Base-by-base conservation (phyloP, 2,888 invertebrate species). In the Thyatira batis region DNA sequence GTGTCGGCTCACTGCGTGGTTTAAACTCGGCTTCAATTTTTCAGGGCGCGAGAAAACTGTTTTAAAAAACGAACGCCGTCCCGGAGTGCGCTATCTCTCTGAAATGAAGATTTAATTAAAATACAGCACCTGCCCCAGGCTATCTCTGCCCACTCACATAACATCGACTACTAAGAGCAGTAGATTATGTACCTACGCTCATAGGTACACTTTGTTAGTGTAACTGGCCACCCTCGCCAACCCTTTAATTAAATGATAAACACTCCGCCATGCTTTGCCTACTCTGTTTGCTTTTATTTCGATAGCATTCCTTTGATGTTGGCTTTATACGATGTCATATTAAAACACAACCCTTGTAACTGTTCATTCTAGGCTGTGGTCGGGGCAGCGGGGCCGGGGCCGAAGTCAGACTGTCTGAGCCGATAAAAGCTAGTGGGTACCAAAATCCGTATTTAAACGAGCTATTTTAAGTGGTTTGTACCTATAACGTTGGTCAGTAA, bases 61-160 rank as follows among this genome's bases (percentile, higher is more conserved):
- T 70, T 60, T 56, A 53, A 53, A 77, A 79, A 66, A 33, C 53
- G 65, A 71, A 73, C 64, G 63, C 64, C 61, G 58, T 68, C 60
- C 63, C 61, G 55, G 53, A 58, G 68, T 62, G 63, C 63, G 67
- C 71, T 71, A 74, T 78, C 75, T 78, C 71, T 33, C 69, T 43
- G 62, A 70, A 69, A 78, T 73, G 76, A 78, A 80, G 70, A 82
- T 84, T 85, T 85, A 84, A 86, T 87, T 86, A 84, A 87, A 87
- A 80, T 69, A 72, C 75, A 76, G 72, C 72, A 70, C 74, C 81
- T 68, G 76, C 71, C 60, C 53, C 60, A 58, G 59, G 58, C 45
- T 59, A 60, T 51, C 66, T 63, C 51, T 53, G 50, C 52, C 21
- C 43, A 30, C 39, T 52, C 30, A 30, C 48, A 48, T 51, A n/a